Percentiles rank a stretch among this genome's conserved stretches.
Conservation (phyloP, 2,888 invertebrate genomes). For the Leistus spinibarbis region DNA sequence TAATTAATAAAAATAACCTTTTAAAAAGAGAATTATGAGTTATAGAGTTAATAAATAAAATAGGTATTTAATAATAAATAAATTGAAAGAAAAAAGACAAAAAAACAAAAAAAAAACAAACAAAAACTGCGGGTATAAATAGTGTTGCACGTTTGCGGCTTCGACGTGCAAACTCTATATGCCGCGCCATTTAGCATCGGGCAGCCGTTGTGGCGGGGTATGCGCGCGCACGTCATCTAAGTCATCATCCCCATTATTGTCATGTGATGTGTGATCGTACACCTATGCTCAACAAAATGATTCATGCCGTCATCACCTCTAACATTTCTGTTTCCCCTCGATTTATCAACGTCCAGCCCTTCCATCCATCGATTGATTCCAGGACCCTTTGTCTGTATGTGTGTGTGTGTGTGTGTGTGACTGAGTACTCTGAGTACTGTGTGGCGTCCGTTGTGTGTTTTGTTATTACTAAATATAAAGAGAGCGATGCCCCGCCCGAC, state of each 20-base stretch:
- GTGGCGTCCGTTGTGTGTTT: background rate
- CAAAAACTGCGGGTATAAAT: conserved; percentile 49
- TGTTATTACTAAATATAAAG: background rate
- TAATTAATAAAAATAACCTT: conserved; percentile 55
- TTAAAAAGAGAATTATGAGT: conserved; percentile 50
- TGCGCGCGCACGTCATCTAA: background rate
- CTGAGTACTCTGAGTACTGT: background rate
- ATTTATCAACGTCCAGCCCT: background rate
- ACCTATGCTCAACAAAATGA: background rate
- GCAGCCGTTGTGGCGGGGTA: conserved; percentile 8
- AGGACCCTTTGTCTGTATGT: background rate
- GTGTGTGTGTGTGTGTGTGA: background rate
- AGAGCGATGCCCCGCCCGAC: background rate
- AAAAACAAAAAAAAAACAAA: background rate
- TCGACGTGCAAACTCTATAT: conserved; percentile 9
- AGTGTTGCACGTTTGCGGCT: conserved; percentile 7
- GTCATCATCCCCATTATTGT: background rate
- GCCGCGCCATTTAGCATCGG: conserved; percentile 32
- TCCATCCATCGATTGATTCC: background rate
- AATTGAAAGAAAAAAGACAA: conserved; percentile 47
- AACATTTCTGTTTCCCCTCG: background rate
- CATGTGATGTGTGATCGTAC: background rate
- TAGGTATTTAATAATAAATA: conserved; percentile 49
- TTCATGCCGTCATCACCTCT: background rate
- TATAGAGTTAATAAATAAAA: conserved; percentile 56